Conservation (phyloP, 2,113 vertebrate species). For the Tachycineta bicolor region DNA sequence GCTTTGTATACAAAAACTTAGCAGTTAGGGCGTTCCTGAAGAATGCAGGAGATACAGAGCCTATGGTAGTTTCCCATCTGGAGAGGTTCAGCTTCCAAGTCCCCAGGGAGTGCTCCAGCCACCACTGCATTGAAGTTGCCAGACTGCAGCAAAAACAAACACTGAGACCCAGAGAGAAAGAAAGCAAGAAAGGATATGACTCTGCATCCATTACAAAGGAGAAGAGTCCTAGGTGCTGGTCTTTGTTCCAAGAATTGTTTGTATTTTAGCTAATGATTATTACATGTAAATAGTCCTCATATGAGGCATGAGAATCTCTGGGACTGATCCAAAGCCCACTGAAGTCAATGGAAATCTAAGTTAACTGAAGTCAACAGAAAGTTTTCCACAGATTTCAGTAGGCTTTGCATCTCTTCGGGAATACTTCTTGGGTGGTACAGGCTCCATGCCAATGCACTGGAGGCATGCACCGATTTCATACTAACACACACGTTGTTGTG, state of each 20-base stretch:
- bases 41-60: background rate
- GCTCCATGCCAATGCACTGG: conserved; percentile 52
- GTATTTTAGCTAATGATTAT: background rate
- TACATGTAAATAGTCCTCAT: background rate
- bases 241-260: conserved; percentile 19
- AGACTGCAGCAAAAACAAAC: background rate
- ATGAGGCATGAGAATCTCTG: background rate
- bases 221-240: conserved; percentile 5
- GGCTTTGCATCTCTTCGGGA: conserved; percentile 32
- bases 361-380: conserved; percentile 53
- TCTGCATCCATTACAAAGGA: background rate
- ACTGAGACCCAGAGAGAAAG: background rate
- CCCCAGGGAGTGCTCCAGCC: background rate
- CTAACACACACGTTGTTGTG: conserved; percentile 66
- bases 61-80: background rate
- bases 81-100: background rate
- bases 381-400: conserved; percentile 61
- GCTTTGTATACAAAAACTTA: background rate
- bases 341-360: conserved; percentile 32
- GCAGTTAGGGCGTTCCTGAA: background rate
- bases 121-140: background rate
- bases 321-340: background rate
- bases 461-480: conserved; percentile 55
- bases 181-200: background rate
- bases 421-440: conserved; percentile 65